phyloP scores from a whole-genome alignment of 2,797 vertebrate species.

The Chromobotia macracanthus region DNA sequence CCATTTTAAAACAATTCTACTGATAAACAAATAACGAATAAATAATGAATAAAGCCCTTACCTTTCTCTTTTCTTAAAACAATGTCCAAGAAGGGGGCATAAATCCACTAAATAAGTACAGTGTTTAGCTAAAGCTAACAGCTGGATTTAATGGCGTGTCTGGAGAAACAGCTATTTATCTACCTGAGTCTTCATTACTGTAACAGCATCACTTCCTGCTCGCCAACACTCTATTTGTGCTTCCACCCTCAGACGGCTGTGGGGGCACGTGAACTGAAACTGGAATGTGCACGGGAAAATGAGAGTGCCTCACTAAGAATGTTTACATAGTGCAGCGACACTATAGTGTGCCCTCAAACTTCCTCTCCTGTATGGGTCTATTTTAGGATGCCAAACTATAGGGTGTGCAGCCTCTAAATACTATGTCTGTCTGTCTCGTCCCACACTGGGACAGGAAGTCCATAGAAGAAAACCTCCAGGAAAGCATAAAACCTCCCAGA shows the following conservation, averaged over 20 bases:
- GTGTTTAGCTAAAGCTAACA: slow-evolving; percentile 29
- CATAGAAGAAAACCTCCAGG: too few species aligned
- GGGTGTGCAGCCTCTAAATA: slow-evolving; percentile 71
- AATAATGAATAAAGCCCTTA: slow-evolving; percentile 19
- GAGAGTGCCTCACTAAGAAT: slow-evolving; percentile 32
- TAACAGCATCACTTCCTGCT: slow-evolving; percentile 78
- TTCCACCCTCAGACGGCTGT: slow-evolving; percentile 28
- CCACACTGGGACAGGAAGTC: slow-evolving; percentile 72
- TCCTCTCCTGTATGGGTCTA: slow-evolving; percentile 57
- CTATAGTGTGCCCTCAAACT: slow-evolving; percentile 55
- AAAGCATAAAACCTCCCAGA: slow-evolving; percentile 49
- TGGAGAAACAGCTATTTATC: slow-evolving; percentile 68
- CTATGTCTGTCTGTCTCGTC: slow-evolving; percentile 68
- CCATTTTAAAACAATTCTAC: too few species aligned
- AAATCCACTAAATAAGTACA: background rate
- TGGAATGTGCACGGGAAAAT: slow-evolving; percentile 28
- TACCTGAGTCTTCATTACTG: slow-evolving; percentile 58
- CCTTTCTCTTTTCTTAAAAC: slow-evolving; percentile 31
- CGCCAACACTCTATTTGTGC: slow-evolving; percentile 55
- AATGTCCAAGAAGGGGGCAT: slow-evolving; percentile 23
- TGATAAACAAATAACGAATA: too few species aligned
- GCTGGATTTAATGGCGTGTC: slow-evolving; percentile 60
- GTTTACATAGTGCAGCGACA: slow-evolving; percentile 42
- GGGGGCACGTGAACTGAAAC: slow-evolving; percentile 28
- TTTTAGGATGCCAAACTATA: slow-evolving; percentile 74